Conservation (phyloP, 1,140 invertebrate genomes). For the Drosophila littoralis region DNA sequence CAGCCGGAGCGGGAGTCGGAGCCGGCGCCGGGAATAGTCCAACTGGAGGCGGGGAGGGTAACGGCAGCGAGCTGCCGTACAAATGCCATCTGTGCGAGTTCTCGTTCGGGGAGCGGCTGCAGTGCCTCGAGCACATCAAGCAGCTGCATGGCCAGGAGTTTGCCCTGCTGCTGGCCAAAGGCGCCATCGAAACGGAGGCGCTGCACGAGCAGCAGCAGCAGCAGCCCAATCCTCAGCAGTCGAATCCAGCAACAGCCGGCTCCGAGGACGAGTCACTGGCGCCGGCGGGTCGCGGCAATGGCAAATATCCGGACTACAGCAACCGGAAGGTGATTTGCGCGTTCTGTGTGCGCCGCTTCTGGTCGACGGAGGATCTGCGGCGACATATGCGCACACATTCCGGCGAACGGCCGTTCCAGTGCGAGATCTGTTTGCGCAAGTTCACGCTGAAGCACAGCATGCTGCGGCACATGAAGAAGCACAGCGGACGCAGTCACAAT, state of each 20-base stretch:
- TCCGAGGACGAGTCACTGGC: slow-evolving; percentile 53
- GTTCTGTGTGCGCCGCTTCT: slow-evolving; percentile 96
- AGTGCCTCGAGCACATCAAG: slow-evolving; percentile 92
- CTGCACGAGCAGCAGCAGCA: slow-evolving; percentile 8
- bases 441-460: slow-evolving; percentile 97
- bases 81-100: slow-evolving; percentile 97
- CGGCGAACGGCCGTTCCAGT: slow-evolving; percentile 89
- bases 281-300: slow-evolving; percentile 70
- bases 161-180: slow-evolving; percentile 91
- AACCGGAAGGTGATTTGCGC: slow-evolving; percentile 96
- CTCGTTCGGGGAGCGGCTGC: slow-evolving; percentile 91
- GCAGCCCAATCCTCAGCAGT: slow-evolving; percentile 30
- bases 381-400: slow-evolving; percentile 96
- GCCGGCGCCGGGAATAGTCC: slow-evolving; percentile 26
- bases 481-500: slow-evolving; percentile 85
- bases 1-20: slow-evolving; percentile 22
- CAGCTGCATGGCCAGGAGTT: slow-evolving; percentile 89
- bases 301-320: slow-evolving; percentile 93
- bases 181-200: slow-evolving; percentile 89
- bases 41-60: slow-evolving; percentile 6
- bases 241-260: slow-evolving; percentile 34
- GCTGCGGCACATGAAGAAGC: slow-evolving; percentile 95
- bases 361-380: slow-evolving; percentile 96
- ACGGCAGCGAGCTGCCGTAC: slow-evolving; percentile 89
- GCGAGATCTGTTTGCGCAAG: slow-evolving; percentile 91